Evolutionary conservation across 2,888 invertebrate species (phyloP).

Genomic region (Choristoneura rosaceana): DNA sequence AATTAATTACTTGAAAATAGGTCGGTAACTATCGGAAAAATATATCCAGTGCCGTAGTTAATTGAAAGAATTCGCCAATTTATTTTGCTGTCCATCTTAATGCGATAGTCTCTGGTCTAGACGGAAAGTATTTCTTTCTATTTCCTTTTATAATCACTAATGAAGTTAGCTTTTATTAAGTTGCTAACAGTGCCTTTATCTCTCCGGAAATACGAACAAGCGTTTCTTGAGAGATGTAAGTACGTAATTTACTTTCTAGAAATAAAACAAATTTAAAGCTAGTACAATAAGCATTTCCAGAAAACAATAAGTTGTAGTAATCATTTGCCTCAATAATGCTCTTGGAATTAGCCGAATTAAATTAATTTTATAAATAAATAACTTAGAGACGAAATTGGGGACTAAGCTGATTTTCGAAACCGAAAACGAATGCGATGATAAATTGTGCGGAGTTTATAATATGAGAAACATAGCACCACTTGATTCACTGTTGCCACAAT

Average conservation of each 20-base stretch:
- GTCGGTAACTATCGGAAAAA: background rate
- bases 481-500: too few species aligned
- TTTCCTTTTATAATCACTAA: conserved; percentile 26
- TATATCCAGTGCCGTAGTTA: background rate
- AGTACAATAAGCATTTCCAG: background rate
- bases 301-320: background rate
- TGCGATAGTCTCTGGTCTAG: conserved; percentile 51
- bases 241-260: background rate
- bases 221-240: background rate
- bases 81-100: conserved; percentile 49
- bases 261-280: background rate
- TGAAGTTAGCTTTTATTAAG: background rate
- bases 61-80: background rate
- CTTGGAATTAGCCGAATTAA: too few species aligned
- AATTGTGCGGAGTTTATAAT: too few species aligned
- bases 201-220: background rate
- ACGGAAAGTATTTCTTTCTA: conserved; percentile 44
- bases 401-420: too few species aligned
- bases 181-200: background rate
- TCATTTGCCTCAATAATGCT: too few species aligned
- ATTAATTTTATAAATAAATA: too few species aligned
- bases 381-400: too few species aligned
- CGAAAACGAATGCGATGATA: too few species aligned
- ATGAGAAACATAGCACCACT: too few species aligned
- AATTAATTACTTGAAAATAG: background rate